These are phyloP conservation scores for Calypte anna DNA, from an alignment of 2,113 vertebrate species.

Conservation along the genomic window DNA sequence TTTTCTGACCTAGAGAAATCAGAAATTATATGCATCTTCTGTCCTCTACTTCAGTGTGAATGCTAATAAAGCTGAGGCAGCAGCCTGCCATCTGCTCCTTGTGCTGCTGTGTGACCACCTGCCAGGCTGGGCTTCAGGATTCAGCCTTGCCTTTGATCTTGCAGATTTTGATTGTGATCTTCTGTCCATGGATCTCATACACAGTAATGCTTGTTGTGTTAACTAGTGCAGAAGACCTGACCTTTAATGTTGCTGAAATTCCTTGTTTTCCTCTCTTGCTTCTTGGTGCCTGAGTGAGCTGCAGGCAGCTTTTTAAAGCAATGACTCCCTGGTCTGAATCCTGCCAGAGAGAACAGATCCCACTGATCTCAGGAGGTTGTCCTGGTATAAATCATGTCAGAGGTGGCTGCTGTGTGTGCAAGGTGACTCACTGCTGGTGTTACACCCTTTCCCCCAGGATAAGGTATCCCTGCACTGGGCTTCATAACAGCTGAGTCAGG, in stretches of 20 bases:
- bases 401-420: neutral
- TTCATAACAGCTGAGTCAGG: neutral
- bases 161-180: accelerated
- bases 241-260: neutral
- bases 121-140: neutral
- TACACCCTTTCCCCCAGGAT: neutral
- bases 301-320: neutral
- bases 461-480: neutral
- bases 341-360: neutral
- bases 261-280: neutral
- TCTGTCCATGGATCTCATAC: neutral
- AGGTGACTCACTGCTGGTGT: neutral
- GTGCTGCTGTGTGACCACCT: accelerated
- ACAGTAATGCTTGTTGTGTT: neutral
- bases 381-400: neutral
- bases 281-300: neutral
- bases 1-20: neutral
- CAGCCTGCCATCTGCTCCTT: accelerated
- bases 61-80: neutral
- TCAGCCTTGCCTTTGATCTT: neutral
- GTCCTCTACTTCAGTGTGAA: neutral
- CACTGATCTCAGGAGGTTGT: neutral
- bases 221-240: no score
- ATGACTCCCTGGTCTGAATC: neutral
- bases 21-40: neutral